phyloP scores from a whole-genome alignment of 2,797 vertebrate species.

The Leuciscus waleckii region DNA sequence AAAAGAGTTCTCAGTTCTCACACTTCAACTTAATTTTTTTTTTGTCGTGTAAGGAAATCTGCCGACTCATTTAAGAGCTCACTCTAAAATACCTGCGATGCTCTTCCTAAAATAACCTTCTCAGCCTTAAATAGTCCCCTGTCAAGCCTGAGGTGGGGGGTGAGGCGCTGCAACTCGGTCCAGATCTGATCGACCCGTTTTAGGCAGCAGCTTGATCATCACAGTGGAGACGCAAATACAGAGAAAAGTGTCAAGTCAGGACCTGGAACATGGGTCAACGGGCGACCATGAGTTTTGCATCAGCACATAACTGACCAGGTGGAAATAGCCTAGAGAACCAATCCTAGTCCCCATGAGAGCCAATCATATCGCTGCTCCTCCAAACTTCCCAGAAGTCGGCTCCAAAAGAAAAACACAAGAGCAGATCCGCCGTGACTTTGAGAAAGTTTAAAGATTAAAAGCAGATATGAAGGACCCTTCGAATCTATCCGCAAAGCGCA shows the following conservation, averaged over 20 bases:
- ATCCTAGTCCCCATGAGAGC: conserved; percentile 39
- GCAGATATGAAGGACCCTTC: conserved; percentile 8
- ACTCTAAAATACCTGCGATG: conserved; percentile 64
- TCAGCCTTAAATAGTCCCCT: conserved; percentile 53
- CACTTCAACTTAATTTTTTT: not conserved
- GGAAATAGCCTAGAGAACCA: conserved; percentile 67
- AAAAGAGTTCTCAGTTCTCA: conserved; percentile 3
- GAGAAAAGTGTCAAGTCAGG: conserved; percentile 74
- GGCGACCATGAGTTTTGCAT: conserved; percentile 73
- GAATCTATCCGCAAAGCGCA: conserved; percentile 1
- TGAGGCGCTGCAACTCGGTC: conserved; percentile 64
- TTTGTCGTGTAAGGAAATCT: conserved; percentile 45
- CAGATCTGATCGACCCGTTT: conserved; percentile 68
- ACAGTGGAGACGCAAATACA: conserved; percentile 72
- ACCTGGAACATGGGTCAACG: conserved; percentile 69
- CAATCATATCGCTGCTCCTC: conserved; percentile 41
- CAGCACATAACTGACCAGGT: conserved; percentile 68
- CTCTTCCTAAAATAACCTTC: conserved; percentile 53
- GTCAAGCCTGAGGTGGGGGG: conserved; percentile 43
- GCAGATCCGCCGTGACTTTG: conserved; percentile 20
- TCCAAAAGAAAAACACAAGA: conserved; percentile 45
- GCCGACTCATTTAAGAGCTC: conserved; percentile 28
- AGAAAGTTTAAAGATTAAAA: conserved; percentile 35
- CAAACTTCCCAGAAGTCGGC: conserved; percentile 28
- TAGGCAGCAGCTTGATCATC: conserved; percentile 75